Evolutionary conservation across 2,113 vertebrate genomes (phyloP), one percentile per base, ranked within the genome.

Genomic region (Dipodomys spectabilis): DNA sequence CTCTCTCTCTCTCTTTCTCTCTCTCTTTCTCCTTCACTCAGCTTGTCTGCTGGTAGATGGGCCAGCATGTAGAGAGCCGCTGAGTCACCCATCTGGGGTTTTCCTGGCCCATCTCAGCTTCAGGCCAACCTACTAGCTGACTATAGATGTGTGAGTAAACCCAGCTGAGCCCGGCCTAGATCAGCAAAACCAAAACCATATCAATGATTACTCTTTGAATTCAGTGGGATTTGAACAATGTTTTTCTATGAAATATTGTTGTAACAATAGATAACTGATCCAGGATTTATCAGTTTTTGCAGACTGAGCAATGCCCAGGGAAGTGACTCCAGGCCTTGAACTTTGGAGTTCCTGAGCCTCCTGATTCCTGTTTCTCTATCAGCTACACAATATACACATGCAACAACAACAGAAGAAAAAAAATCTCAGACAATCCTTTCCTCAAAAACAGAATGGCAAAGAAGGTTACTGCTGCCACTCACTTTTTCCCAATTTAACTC

Each of bases 291-390:
- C n/a, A 3, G 12, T 39, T 77, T 82, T 64, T 64, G 30, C 30
- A 83, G 79, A 6, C 32, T 74, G 23, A 88, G 35, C 25, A 90
- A 71, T 20, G 3, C 23, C 64, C n/a, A 62, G n/a, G 69, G 16
- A 71, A 94, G 78, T 67, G 49, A 82, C 19, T 20, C 44, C 16
- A 91, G 53, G 30, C 57, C 72, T 64, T 94, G 35, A 79, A 91
- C 30, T 81, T 82, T 27, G 13, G 22, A 1, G 25, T n/a, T 72
- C 82, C 45, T 64, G 27, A 62, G 81, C 82, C 44, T 89, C 82
- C 53, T 57, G 53, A 13, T 13, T 57, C 53, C 53, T 57, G 53
- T 15, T 57, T 57, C 15, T 60, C 69, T 86, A 83, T 32, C 60
- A 72, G 22, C 60, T 94, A 12, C 60, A 88, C 5, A 39, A 10